phyloP scores from a whole-genome alignment of 2,888 invertebrate genomes.

The Beris chalybata region DNA sequence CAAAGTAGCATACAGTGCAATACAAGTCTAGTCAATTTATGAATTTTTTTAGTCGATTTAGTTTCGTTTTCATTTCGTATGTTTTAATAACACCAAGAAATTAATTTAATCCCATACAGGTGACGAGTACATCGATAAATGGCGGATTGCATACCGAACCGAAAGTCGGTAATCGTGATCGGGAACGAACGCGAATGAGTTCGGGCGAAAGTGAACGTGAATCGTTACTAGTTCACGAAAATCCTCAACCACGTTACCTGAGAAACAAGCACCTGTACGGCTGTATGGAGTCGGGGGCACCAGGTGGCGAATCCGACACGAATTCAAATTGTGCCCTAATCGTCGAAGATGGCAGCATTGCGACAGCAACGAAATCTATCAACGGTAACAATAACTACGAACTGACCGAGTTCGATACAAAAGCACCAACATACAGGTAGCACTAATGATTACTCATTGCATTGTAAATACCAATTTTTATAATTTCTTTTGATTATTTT shows the following conservation, averaged over 20 bases:
- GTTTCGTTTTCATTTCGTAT: too few relatives aligned
- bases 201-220: constrained; percentile 44
- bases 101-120: constrained; percentile 31
- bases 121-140: constrained; percentile 42
- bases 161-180: constrained; percentile 43
- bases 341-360: constrained; percentile 54
- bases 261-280: constrained; percentile 42
- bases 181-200: constrained; percentile 41
- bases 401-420: constrained; percentile 68
- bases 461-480: constrained; percentile 2
- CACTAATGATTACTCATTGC: background rate
- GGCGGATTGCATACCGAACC: constrained; percentile 43
- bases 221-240: constrained; percentile 41
- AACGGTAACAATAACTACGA: constrained; percentile 81
- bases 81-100: too few relatives aligned
- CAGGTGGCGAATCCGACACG: constrained; percentile 59
- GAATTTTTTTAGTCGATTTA: too few relatives aligned
- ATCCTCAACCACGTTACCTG: constrained; percentile 39
- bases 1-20: too few relatives aligned
- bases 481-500: constrained; percentile 16
- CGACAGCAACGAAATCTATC: constrained; percentile 61
- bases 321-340: constrained; percentile 63
- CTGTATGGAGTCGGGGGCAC: constrained; percentile 26
- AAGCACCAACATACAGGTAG: constrained; percentile 44
- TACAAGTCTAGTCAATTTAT: too few relatives aligned